phyloP scores from a whole-genome alignment of 2,888 invertebrate genomes.

The Cantharis rufa region DNA sequence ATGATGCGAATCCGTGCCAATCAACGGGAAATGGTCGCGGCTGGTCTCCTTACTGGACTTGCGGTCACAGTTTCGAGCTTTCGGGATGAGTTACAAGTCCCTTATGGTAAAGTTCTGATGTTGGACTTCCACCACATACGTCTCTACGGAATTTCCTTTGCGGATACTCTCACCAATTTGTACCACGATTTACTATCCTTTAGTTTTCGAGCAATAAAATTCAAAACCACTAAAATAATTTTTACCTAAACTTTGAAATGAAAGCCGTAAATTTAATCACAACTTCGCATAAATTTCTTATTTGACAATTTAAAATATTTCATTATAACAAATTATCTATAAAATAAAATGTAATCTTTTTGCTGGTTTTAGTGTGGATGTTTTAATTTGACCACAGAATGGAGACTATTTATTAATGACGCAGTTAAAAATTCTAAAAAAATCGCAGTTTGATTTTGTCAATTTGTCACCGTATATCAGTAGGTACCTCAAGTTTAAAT shows the following conservation, averaged over 20 bases:
- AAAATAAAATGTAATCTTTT: too few species aligned
- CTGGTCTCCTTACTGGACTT: constrained; percentile 31
- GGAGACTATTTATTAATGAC: too few species aligned
- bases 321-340: neutral
- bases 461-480: too few species aligned
- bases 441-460: too few species aligned
- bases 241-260: neutral
- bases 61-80: constrained; percentile 43
- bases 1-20: constrained; percentile 55
- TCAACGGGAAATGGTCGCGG: constrained; percentile 48
- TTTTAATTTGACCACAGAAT: too few species aligned
- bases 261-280: neutral
- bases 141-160: constrained; percentile 5
- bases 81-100: constrained; percentile 51
- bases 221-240: neutral
- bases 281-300: neutral
- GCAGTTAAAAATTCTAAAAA: too few species aligned
- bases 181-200: constrained; percentile 12
- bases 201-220: constrained; percentile 5
- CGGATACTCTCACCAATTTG: constrained; percentile 6
- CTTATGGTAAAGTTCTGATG: constrained; percentile 25
- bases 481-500: too few species aligned
- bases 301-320: neutral
- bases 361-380: too few species aligned
- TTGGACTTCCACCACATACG: constrained; percentile 9